A percentile compares a stretch with the other conserved stretches of the same genome.
Conservation (phyloP, 2,888 invertebrate species). For the Drosophila mettleri region DNA sequence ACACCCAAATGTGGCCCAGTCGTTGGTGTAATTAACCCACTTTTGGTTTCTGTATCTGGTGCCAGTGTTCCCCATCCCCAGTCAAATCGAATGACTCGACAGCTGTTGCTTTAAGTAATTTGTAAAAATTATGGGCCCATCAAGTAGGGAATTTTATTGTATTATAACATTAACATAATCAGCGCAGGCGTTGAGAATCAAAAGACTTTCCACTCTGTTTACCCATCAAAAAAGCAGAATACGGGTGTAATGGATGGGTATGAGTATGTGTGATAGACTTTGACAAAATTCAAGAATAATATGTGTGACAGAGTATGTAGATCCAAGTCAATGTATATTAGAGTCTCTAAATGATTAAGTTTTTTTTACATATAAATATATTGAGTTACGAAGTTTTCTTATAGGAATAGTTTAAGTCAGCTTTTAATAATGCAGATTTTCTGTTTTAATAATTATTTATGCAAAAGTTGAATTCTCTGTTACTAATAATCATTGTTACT, state of each 20-base stretch:
- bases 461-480: too few relatives aligned
- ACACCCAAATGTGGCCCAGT: conserved; percentile 61
- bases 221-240: neutral
- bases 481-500: too few relatives aligned
- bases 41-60: conserved; percentile 27
- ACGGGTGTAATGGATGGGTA: conserved; percentile 5
- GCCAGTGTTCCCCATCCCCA: conserved; percentile 27
- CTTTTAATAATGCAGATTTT: too few relatives aligned
- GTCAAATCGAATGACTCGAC: conserved; percentile 43
- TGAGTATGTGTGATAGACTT: neutral
- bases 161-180: conserved; percentile 51
- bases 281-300: neutral
- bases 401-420: too few relatives aligned
- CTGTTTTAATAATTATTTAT: too few relatives aligned
- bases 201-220: conserved; percentile 36
- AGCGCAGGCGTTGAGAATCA: conserved; percentile 19
- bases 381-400: too few relatives aligned
- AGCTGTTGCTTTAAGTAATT: conserved; percentile 55
- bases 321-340: too few relatives aligned
- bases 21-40: conserved; percentile 61
- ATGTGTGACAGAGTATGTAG: too few relatives aligned
- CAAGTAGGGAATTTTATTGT: conserved; percentile 58
- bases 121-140: conserved; percentile 64
- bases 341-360: too few relatives aligned
- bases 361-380: too few relatives aligned